Conservation (phyloP, 2,113 vertebrate genomes). For the Notarius quadriscutis region DNA sequence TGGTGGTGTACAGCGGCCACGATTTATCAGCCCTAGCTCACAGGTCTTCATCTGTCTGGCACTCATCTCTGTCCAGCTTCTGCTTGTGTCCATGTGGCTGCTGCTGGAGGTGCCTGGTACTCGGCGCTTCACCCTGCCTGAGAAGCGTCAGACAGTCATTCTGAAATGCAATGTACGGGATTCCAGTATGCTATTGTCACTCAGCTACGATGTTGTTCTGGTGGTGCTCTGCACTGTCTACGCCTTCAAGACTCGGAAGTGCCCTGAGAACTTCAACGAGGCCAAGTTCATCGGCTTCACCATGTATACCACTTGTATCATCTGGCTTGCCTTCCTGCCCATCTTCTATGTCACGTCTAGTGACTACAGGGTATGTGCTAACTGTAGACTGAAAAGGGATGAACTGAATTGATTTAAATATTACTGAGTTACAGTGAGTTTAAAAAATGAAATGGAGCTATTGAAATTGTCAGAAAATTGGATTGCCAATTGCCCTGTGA, state of each 20-base stretch:
- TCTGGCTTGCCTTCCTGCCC: conserved; percentile 98
- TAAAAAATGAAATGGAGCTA: neutral
- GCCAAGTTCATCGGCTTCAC: conserved; percentile 99
- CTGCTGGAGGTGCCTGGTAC: conserved; percentile 93
- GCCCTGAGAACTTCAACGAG: conserved; percentile 99
- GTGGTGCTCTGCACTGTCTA: conserved; percentile 98
- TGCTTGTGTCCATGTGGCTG: conserved; percentile 92
- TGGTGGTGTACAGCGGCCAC: conserved; percentile 84
- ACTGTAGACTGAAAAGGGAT: neutral
- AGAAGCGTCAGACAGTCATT: conserved; percentile 95
- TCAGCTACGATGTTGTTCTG: conserved; percentile 93
- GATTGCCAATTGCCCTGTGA: neutral
- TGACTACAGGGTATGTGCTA: conserved; percentile 93
- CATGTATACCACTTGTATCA: conserved; percentile 99
- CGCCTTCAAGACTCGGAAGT: conserved; percentile 99
- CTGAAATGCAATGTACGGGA: conserved; percentile 96
- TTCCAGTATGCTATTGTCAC: conserved; percentile 95
- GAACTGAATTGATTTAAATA: neutral
- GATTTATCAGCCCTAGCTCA: conserved; percentile 96
- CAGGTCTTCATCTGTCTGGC: conserved; percentile 98
- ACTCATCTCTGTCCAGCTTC: conserved; percentile 91
- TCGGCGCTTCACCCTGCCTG: conserved; percentile 85
- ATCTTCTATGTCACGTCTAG: conserved; percentile 99
- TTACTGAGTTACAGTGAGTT: neutral
- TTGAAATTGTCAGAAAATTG: conserved; percentile 22